Evolutionary conservation across 1,140 invertebrate genomes (phyloP).

Genomic region (Whitmania pigra): DNA sequence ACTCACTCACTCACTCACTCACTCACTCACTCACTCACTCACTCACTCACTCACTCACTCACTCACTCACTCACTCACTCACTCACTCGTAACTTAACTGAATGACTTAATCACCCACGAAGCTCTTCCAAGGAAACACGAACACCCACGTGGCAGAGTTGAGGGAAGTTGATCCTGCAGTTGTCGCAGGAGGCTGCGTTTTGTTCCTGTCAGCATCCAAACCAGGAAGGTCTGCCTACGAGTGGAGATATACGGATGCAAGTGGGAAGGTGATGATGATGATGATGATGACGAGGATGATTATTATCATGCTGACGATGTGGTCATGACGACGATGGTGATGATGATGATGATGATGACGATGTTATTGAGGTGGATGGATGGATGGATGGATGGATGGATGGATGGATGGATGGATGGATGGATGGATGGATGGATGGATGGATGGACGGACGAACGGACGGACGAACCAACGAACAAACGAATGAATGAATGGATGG

Average conservation of each 20-base stretch:
- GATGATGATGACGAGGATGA: not conserved
- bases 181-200: slow-evolving; percentile 37
- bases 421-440: too few species aligned
- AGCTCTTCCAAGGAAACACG: slow-evolving; percentile 37
- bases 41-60: too few species aligned
- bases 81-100: too few species aligned
- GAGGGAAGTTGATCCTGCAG: slow-evolving; percentile 36
- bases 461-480: too few species aligned
- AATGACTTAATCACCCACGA: too few species aligned
- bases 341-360: slow-evolving; percentile 4
- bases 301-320: not conserved
- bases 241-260: slow-evolving; percentile 38
- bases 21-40: too few species aligned
- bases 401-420: too few species aligned
- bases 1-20: too few species aligned
- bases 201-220: slow-evolving; percentile 36
- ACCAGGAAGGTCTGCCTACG: slow-evolving; percentile 36
- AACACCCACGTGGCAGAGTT: slow-evolving; percentile 36
- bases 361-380: not conserved
- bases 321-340: not conserved
- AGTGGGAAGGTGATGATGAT: slow-evolving; percentile 32
- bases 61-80: too few species aligned
- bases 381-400: too few species aligned
- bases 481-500: too few species aligned
- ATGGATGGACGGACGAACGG: too few species aligned